Evolutionary conservation across 2,113 vertebrate species (phyloP).

Genomic region (Hymenochirus boettgeri): DNA sequence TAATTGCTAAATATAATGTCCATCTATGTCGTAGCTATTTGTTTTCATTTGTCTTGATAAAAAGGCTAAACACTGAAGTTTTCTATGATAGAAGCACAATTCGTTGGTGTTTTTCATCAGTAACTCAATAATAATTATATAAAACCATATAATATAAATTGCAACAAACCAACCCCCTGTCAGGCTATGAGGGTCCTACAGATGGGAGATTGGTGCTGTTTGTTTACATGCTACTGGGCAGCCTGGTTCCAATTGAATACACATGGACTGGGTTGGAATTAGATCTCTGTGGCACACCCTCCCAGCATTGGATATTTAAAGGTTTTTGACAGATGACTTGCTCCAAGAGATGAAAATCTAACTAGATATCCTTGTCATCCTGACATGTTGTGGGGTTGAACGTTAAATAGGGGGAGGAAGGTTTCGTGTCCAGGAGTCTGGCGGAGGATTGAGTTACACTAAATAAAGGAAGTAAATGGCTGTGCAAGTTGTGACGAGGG

Average conservation of each 20-base stretch:
- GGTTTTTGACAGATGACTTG: constrained; percentile 20
- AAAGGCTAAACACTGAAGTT: too few relatives aligned
- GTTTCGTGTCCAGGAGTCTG: background rate
- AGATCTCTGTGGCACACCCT: constrained; percentile 6
- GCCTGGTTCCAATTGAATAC: constrained; percentile 1
- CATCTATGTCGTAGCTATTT: too few relatives aligned
- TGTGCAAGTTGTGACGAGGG: background rate
- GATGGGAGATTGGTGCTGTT: background rate
- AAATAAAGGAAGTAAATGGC: background rate
- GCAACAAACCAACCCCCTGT: too few relatives aligned
- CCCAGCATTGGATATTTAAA: background rate
- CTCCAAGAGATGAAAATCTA: constrained; percentile 1
- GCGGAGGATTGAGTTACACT: background rate
- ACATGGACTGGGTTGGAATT: constrained; percentile 14
- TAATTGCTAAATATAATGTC: too few relatives aligned
- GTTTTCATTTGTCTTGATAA: too few relatives aligned
- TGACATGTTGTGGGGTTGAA: background rate
- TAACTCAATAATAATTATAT: too few relatives aligned
- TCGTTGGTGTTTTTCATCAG: too few relatives aligned
- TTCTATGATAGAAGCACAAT: too few relatives aligned
- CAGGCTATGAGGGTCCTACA: too few relatives aligned
- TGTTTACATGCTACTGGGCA: constrained; percentile 1
- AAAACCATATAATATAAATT: too few relatives aligned
- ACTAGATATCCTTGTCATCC: background rate
- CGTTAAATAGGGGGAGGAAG: background rate